Base-by-base conservation (phyloP, 1,140 invertebrate species). In the Rhopalosiphum padi region DNA sequence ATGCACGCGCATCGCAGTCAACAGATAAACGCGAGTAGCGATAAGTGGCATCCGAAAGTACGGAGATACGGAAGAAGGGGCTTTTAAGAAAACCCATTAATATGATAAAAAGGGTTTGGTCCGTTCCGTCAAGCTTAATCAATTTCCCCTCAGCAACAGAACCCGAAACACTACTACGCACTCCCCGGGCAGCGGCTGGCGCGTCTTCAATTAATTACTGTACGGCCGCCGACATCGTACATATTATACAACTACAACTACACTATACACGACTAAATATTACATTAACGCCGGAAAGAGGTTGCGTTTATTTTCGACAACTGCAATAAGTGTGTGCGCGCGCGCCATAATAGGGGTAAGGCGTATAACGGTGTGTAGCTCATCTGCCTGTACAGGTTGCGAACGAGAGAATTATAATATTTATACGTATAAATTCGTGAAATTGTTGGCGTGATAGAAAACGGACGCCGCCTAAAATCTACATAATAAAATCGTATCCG, bases 1-100 rank as follows among this genome's bases (percentile, higher is more conserved):
- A 25, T 60, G 55, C 55, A 25, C 0, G 55, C 55, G 55, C 55
- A 25, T 68, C 60, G 30, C 43, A n/a, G 43, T n/a, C 43, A 41
- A 86, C 85, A 30, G 85, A 86, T 88, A 88, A 88, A 55, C 51
- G 22, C 6, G 88, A 37, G 23, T 53, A 2, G 87, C 48, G n/a
- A 25, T 89, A 53, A 89, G 88, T 89, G 88, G 48, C 88, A 55
- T 89, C 22, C 51, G 88, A 89, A 41, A 25, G n/a, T 87, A 7
- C 9, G 37, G 2, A 0, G 48, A 11, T 4, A 5, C n/a, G 22
- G 35, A 55, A 15, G 35, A 25, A 23, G 43, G 88, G 35, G 51
- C 48, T 89, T 89, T 89, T 89, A 89, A 55, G 88, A 89, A 89
- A 89, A 53, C 88, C 35, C 88, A 89, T 89, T 89, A 89, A 89